These are phyloP conservation scores for Drosophila anomelani DNA, from an alignment of 2,888 invertebrate genomes.

Conservation along the genomic window DNA sequence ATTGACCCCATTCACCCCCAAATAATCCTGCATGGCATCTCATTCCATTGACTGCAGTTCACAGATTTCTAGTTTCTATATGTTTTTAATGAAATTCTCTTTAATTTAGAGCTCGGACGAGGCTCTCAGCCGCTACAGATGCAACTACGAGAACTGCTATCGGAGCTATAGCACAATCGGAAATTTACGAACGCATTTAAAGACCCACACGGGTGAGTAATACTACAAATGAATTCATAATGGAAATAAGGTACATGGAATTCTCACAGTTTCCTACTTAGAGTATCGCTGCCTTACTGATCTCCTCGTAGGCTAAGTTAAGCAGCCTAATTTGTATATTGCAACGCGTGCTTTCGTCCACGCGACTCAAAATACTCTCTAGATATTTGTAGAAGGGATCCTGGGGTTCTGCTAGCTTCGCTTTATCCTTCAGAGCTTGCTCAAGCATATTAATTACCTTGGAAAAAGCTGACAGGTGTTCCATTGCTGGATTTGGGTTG, in stretches of 20 bases:
- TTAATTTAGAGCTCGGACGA: slow-evolving; percentile 82
- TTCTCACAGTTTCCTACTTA: background rate
- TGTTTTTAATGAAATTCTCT: slow-evolving; percentile 19
- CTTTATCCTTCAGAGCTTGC: slow-evolving; percentile 14
- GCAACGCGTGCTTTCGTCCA: slow-evolving; percentile 32
- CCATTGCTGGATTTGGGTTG: background rate
- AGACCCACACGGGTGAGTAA: slow-evolving; percentile 95
- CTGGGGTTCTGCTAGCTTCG: slow-evolving; percentile 13
- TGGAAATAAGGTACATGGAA: background rate
- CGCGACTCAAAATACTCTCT: slow-evolving; percentile 45
- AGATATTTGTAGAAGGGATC: slow-evolving; percentile 55
- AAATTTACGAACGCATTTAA: slow-evolving; percentile 97
- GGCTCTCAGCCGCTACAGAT: slow-evolving; percentile 89
- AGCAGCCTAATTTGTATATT: slow-evolving; percentile 53
- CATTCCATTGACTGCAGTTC: slow-evolving; percentile 7
- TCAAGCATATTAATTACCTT: slow-evolving; percentile 43
- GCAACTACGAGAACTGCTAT: slow-evolving; percentile 94
- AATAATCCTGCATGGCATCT: slow-evolving; percentile 24
- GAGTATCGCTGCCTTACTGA: slow-evolving; percentile 5
- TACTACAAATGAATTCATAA: background rate
- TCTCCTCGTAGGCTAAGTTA: slow-evolving; percentile 36
- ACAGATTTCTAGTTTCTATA: background rate
- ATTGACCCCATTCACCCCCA: slow-evolving; percentile 5
- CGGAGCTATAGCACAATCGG: slow-evolving; percentile 97
- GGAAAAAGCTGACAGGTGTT: slow-evolving; percentile 8